Percentiles rank a stretch among this genome's conserved stretches.
Conservation (phyloP, 23 tunicate species). For the Clavelina lepadiformis region DNA sequence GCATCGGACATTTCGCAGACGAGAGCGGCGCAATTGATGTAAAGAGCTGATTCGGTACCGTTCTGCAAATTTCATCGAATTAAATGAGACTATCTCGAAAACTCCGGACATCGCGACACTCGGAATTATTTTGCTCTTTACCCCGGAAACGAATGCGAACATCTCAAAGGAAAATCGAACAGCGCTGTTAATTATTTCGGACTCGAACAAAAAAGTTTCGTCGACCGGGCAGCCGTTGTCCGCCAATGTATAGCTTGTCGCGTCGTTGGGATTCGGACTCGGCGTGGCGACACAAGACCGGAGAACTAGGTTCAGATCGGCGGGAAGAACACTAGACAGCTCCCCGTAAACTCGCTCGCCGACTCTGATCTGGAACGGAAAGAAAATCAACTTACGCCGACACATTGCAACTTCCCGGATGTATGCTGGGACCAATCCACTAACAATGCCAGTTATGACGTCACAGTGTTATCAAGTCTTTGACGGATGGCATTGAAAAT, state of each 20-base stretch:
- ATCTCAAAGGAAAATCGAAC: constrained; percentile 12
- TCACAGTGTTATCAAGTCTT: too few relatives aligned
- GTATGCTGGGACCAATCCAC: too few relatives aligned
- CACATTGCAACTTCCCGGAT: too few relatives aligned
- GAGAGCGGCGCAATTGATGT: constrained; percentile 6
- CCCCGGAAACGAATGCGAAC: constrained; percentile 17
- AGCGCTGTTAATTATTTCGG: neutral
- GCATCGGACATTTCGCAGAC: neutral
- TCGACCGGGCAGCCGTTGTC: constrained; percentile 4
- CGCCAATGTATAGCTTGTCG: neutral
- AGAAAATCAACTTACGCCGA: neutral
- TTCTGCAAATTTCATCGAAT: neutral
- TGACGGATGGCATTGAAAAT: too few relatives aligned
- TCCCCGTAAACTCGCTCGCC: constrained; percentile 11
- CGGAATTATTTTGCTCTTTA: neutral
- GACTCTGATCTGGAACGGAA: constrained; percentile 13
- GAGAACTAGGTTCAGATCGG: constrained; percentile 4
- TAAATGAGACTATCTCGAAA: neutral
- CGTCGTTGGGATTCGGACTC: neutral
- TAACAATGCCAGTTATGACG: too few relatives aligned
- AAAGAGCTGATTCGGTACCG: constrained; percentile 6
- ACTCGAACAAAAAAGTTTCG: neutral
- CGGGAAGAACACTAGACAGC: neutral
- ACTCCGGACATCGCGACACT: neutral
- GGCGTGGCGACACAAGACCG: constrained; percentile 22